Evolutionary conservation across 2,113 vertebrate species (phyloP), one percentile per base, ranked within the genome.

Genomic region (Pelecanoides urinatrix): DNA sequence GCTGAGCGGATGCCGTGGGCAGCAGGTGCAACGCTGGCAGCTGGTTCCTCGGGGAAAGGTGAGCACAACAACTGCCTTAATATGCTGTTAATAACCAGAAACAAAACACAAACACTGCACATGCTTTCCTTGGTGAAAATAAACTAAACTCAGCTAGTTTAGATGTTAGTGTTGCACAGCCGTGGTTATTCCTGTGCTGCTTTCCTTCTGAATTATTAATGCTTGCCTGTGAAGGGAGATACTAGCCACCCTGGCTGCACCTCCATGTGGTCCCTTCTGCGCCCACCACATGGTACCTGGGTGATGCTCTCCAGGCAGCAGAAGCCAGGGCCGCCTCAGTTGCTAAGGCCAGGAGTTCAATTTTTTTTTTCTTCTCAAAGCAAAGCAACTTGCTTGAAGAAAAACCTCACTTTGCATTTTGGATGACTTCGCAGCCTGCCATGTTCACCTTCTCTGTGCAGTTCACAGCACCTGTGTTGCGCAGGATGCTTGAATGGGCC

Each of bases 71-170:
- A 45, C 71, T 78, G 67, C 47, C 50, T 90, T 80, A 88, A 62
- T 75, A 53, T 55, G 50, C 52, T 71, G 40, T 81, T 94, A 88
- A 87, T 84, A 74, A 83, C 56, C 40, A 88, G 44, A 55, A 90
- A 66, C 40, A 77, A 89, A 89, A 32, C n/a, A 66, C 49, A 82
- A 78, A 67, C 36, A 30, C 42, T 75, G 53, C 73, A 66, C 49
- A 29, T 1, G 6, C 63, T 81, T 81, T 93, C 83, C 80, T 95
- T 50, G 55, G 65, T 83, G 66, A 81, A 96, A 87, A 90, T 38
- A 40, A 81, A 84, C 92, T 77, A 78, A 91, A 73, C 29, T 56
- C 55, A 23, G 19, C 29, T 83, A 50, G 96, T 88, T 93, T 76
- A 86, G 55, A 65, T 68, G 70, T 91, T 62, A 66, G 32, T 22